Evolutionary conservation across 2,888 invertebrate species (phyloP).

Genomic region (Epinotia nisella): DNA sequence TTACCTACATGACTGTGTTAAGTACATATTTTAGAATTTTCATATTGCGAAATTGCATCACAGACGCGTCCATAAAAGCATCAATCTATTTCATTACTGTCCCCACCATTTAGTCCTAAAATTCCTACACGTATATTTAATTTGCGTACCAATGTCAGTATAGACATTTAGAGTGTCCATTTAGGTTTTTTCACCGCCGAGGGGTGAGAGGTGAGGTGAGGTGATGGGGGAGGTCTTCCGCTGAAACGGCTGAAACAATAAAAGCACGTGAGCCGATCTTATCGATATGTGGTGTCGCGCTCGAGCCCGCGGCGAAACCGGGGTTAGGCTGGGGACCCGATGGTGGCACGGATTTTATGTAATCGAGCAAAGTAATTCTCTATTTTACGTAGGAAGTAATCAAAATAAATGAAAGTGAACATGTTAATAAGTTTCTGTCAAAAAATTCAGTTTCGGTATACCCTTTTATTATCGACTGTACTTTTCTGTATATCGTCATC

Average conservation of each 20-base stretch:
- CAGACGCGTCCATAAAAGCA: slow-evolving; percentile 10
- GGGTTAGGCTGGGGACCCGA: slow-evolving; percentile 62
- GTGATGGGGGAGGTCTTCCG: slow-evolving; percentile 41
- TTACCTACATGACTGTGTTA: no score
- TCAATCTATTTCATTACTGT: slow-evolving; percentile 25
- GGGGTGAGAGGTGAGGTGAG: slow-evolving; percentile 49
- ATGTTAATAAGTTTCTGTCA: no score
- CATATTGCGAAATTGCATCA: neutral
- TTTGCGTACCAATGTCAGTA: slow-evolving; percentile 35
- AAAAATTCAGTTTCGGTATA: no score
- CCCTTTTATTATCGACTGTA: no score
- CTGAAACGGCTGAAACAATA: slow-evolving; percentile 67
- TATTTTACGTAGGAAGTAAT: no score
- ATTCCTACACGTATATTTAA: slow-evolving; percentile 45
- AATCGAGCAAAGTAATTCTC: neutral
- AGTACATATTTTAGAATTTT: no score
- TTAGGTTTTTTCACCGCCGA: slow-evolving; percentile 61
- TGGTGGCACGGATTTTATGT: slow-evolving; percentile 46
- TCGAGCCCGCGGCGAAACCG: slow-evolving; percentile 64
- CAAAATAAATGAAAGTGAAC: no score
- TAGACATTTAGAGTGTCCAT: slow-evolving; percentile 57
- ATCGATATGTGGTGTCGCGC: slow-evolving; percentile 76
- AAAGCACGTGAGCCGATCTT: slow-evolving; percentile 71
- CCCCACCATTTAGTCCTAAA: slow-evolving; percentile 29
- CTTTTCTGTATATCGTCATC: no score